Base-by-base conservation (phyloP, 2,888 invertebrate species). In the Brenthis ino region DNA sequence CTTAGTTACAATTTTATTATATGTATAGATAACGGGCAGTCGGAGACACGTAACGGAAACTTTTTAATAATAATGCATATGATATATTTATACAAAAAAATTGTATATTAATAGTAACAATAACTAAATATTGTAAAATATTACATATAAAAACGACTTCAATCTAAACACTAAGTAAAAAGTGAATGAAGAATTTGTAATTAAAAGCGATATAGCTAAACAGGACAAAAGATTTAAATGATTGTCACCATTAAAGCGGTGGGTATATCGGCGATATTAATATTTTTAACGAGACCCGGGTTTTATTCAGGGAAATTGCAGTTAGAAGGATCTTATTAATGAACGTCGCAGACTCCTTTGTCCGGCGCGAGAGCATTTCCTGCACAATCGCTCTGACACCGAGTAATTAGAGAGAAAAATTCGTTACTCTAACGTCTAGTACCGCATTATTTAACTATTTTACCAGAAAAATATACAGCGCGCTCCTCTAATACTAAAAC, bases 261-360 rank as follows among this genome's bases (percentile, higher is more conserved):
- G 81, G 80, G 81, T 84, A 88, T 87, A 82, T 85, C 82, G 83
- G 77, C 84, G 86, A 88, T 91, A 92, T 92, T 91, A 92, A 91
- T 92, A 89, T 88, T 89, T 87, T 88, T 84, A 81, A 80, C 80
- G 84, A 81, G 83, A 80, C 80, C 80, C 81, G 77, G 85, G 85
- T 91, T 90, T 89, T 89, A 90, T 91, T 91, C 90, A 90, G 85
- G 83, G 80, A 88, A 87, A 90, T 89, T 91, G 91, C 91, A 92
- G 90, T 90, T 89, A 87, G 89, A 89, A 88, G 89, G 91, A 91
- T 89, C 87, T 90, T 92, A 92, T 92, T 93, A 93, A 92, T 93
- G 91, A 91, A 91, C 89, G 92, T 91, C 89, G 84, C 85, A 80
- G 80, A 77, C 79, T 82, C 85, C 85, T 92, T 92, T 91, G 90